phyloP scores from a whole-genome alignment of 2,888 invertebrate genomes.

The Lasioglossum leucozonium region DNA sequence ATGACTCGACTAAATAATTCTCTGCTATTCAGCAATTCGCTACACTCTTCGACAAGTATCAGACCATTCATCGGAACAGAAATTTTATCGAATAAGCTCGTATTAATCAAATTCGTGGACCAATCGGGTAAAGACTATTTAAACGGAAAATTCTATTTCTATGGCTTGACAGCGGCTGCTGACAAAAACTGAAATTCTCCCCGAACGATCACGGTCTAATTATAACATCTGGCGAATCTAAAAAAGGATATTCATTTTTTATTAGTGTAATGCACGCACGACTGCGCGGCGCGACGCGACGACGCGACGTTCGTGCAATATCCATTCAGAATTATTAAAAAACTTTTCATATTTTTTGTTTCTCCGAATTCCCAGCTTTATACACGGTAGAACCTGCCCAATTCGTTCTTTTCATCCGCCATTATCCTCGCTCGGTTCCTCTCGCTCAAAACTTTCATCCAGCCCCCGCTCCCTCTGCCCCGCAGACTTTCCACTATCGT shows the following conservation, averaged over 20 bases:
- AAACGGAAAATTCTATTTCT: neutral
- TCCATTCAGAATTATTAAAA: constrained; percentile 1
- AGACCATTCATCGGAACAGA: neutral
- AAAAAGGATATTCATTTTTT: neutral
- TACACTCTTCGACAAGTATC: no score
- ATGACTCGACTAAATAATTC: no score
- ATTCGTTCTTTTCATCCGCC: neutral
- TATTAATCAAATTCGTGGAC: neutral
- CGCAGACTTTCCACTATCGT: constrained; percentile 30
- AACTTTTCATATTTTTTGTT: constrained; percentile 8
- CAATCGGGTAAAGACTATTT: neutral
- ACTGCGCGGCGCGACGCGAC: neutral
- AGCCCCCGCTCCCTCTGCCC: neutral
- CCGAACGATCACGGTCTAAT: neutral
- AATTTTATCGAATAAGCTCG: neutral
- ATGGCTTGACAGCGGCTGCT: neutral
- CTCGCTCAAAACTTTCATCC: constrained; percentile 17
- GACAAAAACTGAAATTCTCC: neutral
- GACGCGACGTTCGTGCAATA: neutral
- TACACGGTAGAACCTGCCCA: neutral
- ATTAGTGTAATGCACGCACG: neutral
- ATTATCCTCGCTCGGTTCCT: neutral
- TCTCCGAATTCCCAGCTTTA: neutral
- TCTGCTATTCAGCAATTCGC: no score
- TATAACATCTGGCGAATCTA: neutral